Percentiles rank a stretch among this genome's conserved stretches.
Evolutionary conservation across 2,888 invertebrate species (phyloP).

Genomic region (Drosophila acutilabella): DNA sequence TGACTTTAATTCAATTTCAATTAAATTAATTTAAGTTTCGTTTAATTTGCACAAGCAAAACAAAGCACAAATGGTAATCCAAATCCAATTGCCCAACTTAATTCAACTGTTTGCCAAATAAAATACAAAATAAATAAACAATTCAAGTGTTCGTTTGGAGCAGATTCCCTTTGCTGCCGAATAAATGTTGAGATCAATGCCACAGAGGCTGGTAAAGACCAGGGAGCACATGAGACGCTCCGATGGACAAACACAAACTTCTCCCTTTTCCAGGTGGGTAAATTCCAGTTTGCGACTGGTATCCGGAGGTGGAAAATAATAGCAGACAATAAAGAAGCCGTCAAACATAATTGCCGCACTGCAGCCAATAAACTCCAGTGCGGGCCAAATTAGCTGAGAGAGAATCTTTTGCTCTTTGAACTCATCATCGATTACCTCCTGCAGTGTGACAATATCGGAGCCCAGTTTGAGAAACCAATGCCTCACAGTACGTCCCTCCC

Average conservation of each 20-base stretch:
- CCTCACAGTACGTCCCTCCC: constrained; percentile 44
- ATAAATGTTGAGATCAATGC: constrained; percentile 39
- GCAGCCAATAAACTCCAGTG: constrained; percentile 52
- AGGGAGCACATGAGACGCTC: constrained; percentile 36
- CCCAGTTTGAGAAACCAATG: constrained; percentile 41
- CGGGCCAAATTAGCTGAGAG: constrained; percentile 46
- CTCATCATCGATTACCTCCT: background rate
- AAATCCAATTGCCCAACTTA: constrained; percentile 1
- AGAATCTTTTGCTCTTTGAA: background rate
- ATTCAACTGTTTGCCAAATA: constrained; percentile 3
- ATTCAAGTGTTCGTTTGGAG: background rate
- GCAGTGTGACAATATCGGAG: background rate
- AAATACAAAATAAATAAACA: constrained; percentile 8
- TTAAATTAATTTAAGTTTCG: constrained; percentile 39
- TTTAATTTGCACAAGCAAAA: constrained; percentile 3
- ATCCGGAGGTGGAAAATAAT: constrained; percentile 46
- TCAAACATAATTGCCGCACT: constrained; percentile 51
- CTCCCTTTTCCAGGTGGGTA: background rate
- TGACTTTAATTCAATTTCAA: constrained; percentile 34
- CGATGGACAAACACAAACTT: constrained; percentile 36
- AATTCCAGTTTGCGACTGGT: background rate
- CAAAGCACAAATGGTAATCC: constrained; percentile 5
- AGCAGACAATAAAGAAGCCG: constrained; percentile 52
- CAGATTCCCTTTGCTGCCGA: background rate
- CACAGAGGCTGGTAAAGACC: constrained; percentile 46